Evolutionary conservation across 1,140 invertebrate species (phyloP).

Genomic region (Mycetomoellerius zeteki): DNA sequence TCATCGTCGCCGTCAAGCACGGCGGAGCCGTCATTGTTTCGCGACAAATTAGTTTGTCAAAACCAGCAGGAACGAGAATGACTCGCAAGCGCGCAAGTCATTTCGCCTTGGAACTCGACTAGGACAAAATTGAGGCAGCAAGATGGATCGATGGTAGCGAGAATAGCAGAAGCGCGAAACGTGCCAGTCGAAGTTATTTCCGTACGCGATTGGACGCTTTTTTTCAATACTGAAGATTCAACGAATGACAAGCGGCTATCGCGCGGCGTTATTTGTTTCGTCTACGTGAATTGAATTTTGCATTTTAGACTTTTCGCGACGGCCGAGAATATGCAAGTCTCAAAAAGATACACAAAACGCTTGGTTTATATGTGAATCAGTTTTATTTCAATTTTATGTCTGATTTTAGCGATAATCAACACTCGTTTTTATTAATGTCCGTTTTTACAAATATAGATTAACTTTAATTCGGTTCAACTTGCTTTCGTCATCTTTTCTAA

Average conservation of each 20-base stretch:
- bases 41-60: constrained; percentile 78
- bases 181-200: constrained; percentile 68
- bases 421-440: not conserved
- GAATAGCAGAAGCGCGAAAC: constrained; percentile 64
- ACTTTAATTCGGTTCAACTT: no score
- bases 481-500: no score
- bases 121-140: constrained; percentile 67
- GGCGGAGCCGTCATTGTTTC: constrained; percentile 72
- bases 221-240: constrained; percentile 74
- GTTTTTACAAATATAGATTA: no score
- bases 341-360: not conserved
- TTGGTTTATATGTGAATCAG: not conserved
- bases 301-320: constrained; percentile 42
- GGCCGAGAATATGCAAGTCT: not conserved
- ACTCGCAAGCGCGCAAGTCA: constrained; percentile 60
- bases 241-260: constrained; percentile 60
- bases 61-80: constrained; percentile 64
- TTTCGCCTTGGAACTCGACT: constrained; percentile 68
- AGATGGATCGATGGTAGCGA: constrained; percentile 61
- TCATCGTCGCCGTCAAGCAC: constrained; percentile 69
- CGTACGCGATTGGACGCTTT: constrained; percentile 72
- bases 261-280: constrained; percentile 38
- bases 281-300: constrained; percentile 54
- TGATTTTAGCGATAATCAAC: not conserved
- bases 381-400: not conserved